A percentile compares a stretch with the other conserved stretches of the same genome.
Evolutionary conservation across 2,113 vertebrate species (phyloP).

Genomic region (Promerops cafer): DNA sequence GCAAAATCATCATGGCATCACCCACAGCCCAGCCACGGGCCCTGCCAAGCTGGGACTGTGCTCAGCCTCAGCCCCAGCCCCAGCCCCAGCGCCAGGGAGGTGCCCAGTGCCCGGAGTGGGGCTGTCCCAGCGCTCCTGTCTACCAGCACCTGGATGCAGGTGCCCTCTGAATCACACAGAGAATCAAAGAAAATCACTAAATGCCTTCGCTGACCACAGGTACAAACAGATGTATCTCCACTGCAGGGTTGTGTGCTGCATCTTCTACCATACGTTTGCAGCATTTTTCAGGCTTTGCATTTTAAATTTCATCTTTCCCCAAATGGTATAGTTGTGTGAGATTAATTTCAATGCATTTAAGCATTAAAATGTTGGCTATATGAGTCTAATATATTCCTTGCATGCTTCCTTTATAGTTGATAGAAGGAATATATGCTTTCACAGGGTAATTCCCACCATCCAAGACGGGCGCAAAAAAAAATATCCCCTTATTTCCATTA

Average conservation of each 20-base stretch:
- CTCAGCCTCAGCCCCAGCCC: too few species aligned
- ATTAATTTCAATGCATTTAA: not conserved
- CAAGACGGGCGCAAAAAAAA: not conserved
- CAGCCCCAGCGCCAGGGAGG: not conserved
- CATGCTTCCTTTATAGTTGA: not conserved
- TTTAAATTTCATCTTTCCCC: not conserved
- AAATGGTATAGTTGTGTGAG: not conserved
- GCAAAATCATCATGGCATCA: too few species aligned
- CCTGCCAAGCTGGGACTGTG: too few species aligned
- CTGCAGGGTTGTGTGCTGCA: not conserved
- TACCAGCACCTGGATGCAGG: not conserved
- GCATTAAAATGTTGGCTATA: not conserved
- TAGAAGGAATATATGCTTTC: not conserved
- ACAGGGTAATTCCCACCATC: not conserved
- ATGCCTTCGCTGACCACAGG: not conserved
- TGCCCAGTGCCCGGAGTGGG: rapidly evolving
- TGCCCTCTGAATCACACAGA: not conserved
- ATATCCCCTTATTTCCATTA: not conserved
- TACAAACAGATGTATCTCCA: not conserved
- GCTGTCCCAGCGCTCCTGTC: rapidly evolving
- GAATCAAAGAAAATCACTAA: not conserved
- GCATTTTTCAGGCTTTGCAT: not conserved
- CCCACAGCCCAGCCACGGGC: too few species aligned
- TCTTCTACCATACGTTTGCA: not conserved
- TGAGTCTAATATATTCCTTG: not conserved